Evolutionary conservation across 2,797 vertebrate species (phyloP).

Genomic region (Falco naumanni): DNA sequence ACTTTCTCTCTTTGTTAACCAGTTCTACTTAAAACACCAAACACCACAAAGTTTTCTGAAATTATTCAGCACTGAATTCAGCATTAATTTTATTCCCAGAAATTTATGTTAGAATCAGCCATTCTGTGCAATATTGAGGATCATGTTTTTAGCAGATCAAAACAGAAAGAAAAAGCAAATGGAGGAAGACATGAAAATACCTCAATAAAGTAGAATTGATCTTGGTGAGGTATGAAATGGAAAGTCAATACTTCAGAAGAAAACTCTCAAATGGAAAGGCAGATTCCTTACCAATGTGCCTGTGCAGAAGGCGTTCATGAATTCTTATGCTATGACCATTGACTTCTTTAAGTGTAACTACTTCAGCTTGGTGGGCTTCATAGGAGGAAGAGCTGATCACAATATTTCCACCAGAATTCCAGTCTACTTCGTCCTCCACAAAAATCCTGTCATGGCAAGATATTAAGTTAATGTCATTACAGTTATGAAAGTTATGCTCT

Average conservation of each 20-base stretch:
- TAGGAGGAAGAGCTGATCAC: slow-evolving; percentile 79
- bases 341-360: slow-evolving; percentile 70
- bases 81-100: neutral
- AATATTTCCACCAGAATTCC: slow-evolving; percentile 63
- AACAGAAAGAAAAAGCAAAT: neutral
- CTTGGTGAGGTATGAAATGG: neutral
- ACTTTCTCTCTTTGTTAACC: neutral
- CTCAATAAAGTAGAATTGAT: neutral
- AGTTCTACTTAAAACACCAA: neutral
- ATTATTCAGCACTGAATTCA: neutral
- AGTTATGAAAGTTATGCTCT: neutral
- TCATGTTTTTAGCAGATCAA: neutral
- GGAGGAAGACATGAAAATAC: neutral
- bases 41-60: neutral
- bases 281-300: slow-evolving; percentile 73
- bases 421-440: slow-evolving; percentile 70
- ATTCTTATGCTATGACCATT: slow-evolving; percentile 61
- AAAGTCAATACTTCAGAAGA: neutral
- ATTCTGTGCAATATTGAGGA: neutral
- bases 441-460: slow-evolving; percentile 66
- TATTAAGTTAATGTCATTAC: neutral
- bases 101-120: neutral
- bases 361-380: slow-evolving; percentile 77
- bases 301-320: slow-evolving; percentile 56
- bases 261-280: neutral